phyloP scores from a whole-genome alignment of 64 coral and sea anemone species.

The Dendronephthya gigantea region DNA sequence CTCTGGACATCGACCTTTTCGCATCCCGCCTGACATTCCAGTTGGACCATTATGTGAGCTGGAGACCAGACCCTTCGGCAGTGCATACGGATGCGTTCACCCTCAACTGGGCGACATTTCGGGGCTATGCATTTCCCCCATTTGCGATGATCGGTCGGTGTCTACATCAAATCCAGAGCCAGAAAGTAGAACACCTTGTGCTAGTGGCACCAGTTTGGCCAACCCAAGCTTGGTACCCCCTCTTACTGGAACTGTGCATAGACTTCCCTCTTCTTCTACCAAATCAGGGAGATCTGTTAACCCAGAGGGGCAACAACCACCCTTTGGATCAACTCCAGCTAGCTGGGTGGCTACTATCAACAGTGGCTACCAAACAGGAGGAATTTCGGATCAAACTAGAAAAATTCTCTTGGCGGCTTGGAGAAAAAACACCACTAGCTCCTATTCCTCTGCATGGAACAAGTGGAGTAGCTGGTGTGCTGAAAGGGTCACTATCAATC shows the following conservation, averaged over 20 bases:
- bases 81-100: neutral
- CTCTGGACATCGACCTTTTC: slow-evolving; percentile 19
- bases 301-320: neutral
- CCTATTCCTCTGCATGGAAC: too few species aligned
- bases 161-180: neutral
- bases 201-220: neutral
- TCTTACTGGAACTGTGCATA: neutral
- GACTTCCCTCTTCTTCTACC: neutral
- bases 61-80: slow-evolving; percentile 18
- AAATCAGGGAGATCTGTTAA: too few species aligned
- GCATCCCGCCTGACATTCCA: neutral
- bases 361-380: slow-evolving; percentile 9
- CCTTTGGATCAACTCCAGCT: slow-evolving; percentile 35
- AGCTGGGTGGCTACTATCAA: slow-evolving; percentile 54
- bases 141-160: slow-evolving; percentile 10
- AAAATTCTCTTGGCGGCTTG: too few species aligned
- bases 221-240: slow-evolving; percentile 8
- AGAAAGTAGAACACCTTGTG: neutral
- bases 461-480: too few species aligned
- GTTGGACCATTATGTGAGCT: slow-evolving; percentile 14
- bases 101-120: slow-evolving; percentile 10
- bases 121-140: slow-evolving; percentile 10
- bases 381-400: slow-evolving; percentile 37
- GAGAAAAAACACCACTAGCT: too few species aligned
- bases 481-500: too few species aligned